A percentile compares a stretch with the other conserved stretches of the same genome.
phyloP scores from a whole-genome alignment of 2,888 invertebrate species.

The Mylabris sibirica region DNA sequence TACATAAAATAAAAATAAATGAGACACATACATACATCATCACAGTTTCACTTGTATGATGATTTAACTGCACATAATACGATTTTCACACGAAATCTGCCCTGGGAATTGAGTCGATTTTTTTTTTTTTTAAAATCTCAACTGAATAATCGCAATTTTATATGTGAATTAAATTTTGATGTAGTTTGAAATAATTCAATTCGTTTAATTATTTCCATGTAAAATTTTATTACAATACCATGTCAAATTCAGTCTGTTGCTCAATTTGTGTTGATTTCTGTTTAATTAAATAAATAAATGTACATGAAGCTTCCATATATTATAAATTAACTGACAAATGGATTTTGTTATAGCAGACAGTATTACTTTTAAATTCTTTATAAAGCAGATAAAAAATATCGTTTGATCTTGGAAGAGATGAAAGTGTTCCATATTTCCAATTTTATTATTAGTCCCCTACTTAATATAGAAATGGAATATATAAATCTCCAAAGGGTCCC shows the following conservation, averaged over 20 bases:
- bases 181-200: no score
- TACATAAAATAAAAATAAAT: constrained; percentile 3
- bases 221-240: no score
- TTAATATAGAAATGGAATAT: constrained; percentile 19
- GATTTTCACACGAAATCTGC: neutral
- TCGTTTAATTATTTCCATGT: no score
- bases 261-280: neutral
- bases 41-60: neutral
- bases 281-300: neutral
- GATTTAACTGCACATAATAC: neutral
- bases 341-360: neutral
- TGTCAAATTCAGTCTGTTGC: neutral
- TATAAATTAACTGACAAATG: neutral
- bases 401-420: constrained; percentile 24
- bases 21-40: neutral
- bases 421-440: constrained; percentile 30
- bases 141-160: neutral
- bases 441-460: constrained; percentile 30
- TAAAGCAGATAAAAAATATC: neutral
- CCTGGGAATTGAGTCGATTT: neutral
- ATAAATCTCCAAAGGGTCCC: constrained; percentile 14
- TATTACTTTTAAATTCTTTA: neutral
- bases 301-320: neutral
- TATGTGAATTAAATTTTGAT: no score
- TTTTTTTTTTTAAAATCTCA: neutral